These are phyloP conservation scores for Heliconius congener DNA, from an alignment of 1,140 invertebrate species.

Conservation along the genomic window DNA sequence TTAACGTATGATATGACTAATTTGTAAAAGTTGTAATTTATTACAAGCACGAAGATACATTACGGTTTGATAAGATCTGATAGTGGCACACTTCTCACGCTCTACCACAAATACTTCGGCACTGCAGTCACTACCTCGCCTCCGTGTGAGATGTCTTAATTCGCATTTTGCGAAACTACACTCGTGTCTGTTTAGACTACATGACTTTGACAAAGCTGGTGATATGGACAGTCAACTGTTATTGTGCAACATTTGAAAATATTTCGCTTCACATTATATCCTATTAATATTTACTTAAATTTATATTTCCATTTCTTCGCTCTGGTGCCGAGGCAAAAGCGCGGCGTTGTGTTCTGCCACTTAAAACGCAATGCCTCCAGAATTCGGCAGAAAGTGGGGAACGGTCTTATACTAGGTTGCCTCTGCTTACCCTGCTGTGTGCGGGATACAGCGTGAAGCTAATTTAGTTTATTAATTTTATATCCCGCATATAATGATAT, in stretches of 20 bases:
- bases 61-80: constrained; percentile 45
- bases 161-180: constrained; percentile 38
- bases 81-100: constrained; percentile 54
- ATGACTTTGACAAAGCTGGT: constrained; percentile 39
- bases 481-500: too few species aligned
- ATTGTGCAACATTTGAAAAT: constrained; percentile 14
- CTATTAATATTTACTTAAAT: too few species aligned
- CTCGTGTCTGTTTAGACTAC: constrained; percentile 35
- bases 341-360: too few species aligned
- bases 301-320: too few species aligned
- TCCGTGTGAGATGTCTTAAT: constrained; percentile 38
- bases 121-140: constrained; percentile 39
- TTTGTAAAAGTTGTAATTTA: constrained; percentile 41
- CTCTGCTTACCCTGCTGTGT: too few species aligned
- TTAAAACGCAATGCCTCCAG: too few species aligned
- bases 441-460: too few species aligned
- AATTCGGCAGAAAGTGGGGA: too few species aligned
- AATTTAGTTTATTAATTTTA: too few species aligned
- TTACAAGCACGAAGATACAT: constrained; percentile 43
- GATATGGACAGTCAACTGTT: constrained; percentile 24
- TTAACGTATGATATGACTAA: constrained; percentile 38
- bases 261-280: background rate
- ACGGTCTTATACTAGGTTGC: too few species aligned
- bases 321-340: too few species aligned
- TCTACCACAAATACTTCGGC: constrained; percentile 46